Base-by-base conservation (phyloP, 2,888 invertebrate species). In the Caenorhabditis sp. region DNA sequence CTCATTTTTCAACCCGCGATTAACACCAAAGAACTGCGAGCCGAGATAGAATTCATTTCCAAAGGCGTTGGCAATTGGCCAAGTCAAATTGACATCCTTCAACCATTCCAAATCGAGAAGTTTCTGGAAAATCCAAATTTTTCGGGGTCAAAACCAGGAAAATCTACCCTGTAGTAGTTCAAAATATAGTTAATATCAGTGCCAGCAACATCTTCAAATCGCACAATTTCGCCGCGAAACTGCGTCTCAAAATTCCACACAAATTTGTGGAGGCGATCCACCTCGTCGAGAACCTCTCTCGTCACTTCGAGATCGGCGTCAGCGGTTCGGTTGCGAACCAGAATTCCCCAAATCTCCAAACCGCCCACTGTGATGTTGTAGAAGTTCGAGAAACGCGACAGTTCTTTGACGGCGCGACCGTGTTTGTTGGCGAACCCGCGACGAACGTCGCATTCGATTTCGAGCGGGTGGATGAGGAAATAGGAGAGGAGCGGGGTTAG, bases 21-120 rank as follows among this genome's bases (percentile, higher is more conserved):
- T 78, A 24, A 84, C 85, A 49, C 81, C 82, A 64, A 84, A 85
- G 68, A 85, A 85, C 65, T 85, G 85, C n/a, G 79, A 72, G 4
- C 80, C 81, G 3, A 79, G 62, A 24, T 69, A 75, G 49, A 84
- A 74, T 12, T 72, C 61, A 65, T 81, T 78, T 6, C 82, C 83
- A 58, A 79, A 82, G 14, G 84, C 81, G 17, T 62, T 53, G 1
- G 83, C 79, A 21, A 81, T 55, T 8, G 85, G 85, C 59, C 74
- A 83, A 24, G 78, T 70, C 10, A 85, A 75, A 55, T 82, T 70
- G 24, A 82, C 66, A 1, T 66, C 71, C 14, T 77, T 62, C 31
- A 81, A 59, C 62, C 77, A 74, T 12, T 68, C 76, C 6, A 79
- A 68, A 19, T 71, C 72, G 59, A 69, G 60, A 57, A 76, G 62